phyloP scores from a whole-genome alignment of 2,797 vertebrate genomes.

The Phataginus tetradactyla region DNA sequence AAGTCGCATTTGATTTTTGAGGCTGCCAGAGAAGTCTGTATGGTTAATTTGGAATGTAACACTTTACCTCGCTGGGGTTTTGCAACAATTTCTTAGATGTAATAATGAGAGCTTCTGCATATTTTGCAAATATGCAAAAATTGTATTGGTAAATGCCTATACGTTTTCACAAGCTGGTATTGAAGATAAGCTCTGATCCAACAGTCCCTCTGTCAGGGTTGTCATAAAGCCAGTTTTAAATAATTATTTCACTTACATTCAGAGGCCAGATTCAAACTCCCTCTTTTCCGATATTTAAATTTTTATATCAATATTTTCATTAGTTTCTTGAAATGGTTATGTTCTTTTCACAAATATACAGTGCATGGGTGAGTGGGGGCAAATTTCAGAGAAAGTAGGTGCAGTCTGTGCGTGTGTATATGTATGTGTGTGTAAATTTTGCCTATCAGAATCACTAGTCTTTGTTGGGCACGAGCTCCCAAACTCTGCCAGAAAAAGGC shows the following conservation, averaged over 20 bases:
- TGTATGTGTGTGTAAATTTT: not conserved
- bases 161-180: not conserved
- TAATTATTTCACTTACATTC: not conserved
- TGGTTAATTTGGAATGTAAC: slow-evolving; percentile 89
- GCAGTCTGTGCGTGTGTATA: not conserved
- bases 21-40: not conserved
- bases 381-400: not conserved
- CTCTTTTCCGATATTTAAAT: not conserved
- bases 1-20: slow-evolving; percentile 43
- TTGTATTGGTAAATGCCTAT: not conserved
- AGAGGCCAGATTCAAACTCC: not conserved
- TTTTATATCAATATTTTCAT: slow-evolving; percentile 27
- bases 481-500: not conserved
- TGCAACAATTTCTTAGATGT: slow-evolving; percentile 53
- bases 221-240: slow-evolving; percentile 34
- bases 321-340: not conserved
- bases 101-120: slow-evolving; percentile 40
- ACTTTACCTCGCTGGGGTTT: slow-evolving; percentile 83
- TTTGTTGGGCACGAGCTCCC: not conserved
- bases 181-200: not conserved
- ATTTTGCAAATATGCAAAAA: slow-evolving; percentile 27
- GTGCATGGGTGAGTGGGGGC: too few relatives aligned
- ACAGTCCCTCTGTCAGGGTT: not conserved
- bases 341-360: not conserved
- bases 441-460: not conserved